These are phyloP conservation scores for Bryconaethiops microstoma DNA, from an alignment of 2,797 vertebrate species.

Conservation along the genomic window DNA sequence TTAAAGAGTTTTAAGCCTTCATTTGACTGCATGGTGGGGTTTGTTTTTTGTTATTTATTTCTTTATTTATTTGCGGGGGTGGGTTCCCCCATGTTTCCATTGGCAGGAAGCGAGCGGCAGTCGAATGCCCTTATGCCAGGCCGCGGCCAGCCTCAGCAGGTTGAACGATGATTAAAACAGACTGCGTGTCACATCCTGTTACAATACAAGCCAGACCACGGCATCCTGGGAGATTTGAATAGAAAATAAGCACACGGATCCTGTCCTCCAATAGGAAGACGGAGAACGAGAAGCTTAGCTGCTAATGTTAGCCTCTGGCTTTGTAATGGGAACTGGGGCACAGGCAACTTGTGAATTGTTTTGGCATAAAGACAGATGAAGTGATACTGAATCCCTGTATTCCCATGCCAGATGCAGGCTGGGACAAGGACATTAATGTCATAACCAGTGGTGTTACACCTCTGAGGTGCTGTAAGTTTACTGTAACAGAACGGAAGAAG, in stretches of 20 bases:
- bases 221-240: slow-evolving; percentile 77
- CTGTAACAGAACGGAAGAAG: not conserved
- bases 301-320: slow-evolving; percentile 32
- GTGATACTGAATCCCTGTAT: slow-evolving; percentile 33
- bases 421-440: slow-evolving; percentile 27
- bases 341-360: slow-evolving; percentile 46
- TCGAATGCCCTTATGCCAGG: slow-evolving; percentile 52
- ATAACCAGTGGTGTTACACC: slow-evolving; percentile 11
- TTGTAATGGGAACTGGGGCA: slow-evolving; percentile 52
- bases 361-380: slow-evolving; percentile 50
- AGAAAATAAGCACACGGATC: slow-evolving; percentile 53
- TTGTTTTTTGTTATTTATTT: not conserved
- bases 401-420: slow-evolving; percentile 32
- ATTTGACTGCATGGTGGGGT: no score
- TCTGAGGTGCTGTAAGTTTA: slow-evolving; percentile 29
- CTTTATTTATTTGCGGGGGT: not conserved
- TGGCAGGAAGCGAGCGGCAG: slow-evolving; percentile 65
- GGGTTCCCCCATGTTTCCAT: slow-evolving; percentile 6
- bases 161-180: slow-evolving; percentile 86
- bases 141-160: slow-evolving; percentile 61
- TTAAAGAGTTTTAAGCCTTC: slow-evolving; percentile 66
- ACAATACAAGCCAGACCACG: slow-evolving; percentile 79
- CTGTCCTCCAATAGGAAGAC: slow-evolving; percentile 19
- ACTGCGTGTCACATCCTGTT: slow-evolving; percentile 90
- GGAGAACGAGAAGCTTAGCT: slow-evolving; percentile 10